Percentiles rank a stretch among this genome's conserved stretches.
phyloP scores from a whole-genome alignment of 2,797 vertebrate species.

The Alfaro cultratus region DNA sequence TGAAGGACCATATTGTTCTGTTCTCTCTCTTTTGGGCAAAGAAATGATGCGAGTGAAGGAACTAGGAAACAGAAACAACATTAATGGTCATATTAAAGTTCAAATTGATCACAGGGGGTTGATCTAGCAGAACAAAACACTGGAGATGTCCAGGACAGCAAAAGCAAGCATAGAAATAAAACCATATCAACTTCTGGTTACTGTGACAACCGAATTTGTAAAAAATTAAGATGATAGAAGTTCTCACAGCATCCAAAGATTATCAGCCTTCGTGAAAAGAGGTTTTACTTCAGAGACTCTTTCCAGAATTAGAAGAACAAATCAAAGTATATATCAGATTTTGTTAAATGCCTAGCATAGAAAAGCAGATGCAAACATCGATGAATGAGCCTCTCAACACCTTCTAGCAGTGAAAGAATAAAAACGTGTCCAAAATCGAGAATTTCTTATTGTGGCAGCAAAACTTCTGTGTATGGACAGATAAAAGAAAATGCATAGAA shows the following conservation, averaged over 20 bases:
- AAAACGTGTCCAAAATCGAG: background rate
- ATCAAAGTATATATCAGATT: background rate
- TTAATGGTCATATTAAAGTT: background rate
- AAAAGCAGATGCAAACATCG: background rate
- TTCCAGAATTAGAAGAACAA: background rate
- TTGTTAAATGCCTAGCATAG: background rate
- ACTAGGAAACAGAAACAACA: background rate
- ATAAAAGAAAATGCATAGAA: constrained; percentile 37
- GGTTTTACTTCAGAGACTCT: background rate
- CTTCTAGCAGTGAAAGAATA: background rate
- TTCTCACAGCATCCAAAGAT: background rate
- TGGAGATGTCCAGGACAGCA: background rate
- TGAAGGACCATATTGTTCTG: background rate
- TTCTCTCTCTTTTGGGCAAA: background rate
- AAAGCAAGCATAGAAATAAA: background rate
- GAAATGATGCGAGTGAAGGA: background rate
- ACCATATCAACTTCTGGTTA: background rate
- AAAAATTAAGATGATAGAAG: background rate
- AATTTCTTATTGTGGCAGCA: background rate
- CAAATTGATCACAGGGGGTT: background rate
- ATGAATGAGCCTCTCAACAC: background rate
- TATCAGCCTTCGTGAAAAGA: background rate
- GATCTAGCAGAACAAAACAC: background rate
- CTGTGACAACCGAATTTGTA: background rate
- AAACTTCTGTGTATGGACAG: constrained; percentile 2